Conservation (phyloP, 2,797 vertebrate genomes). For the Eospalax fontanierii region DNA sequence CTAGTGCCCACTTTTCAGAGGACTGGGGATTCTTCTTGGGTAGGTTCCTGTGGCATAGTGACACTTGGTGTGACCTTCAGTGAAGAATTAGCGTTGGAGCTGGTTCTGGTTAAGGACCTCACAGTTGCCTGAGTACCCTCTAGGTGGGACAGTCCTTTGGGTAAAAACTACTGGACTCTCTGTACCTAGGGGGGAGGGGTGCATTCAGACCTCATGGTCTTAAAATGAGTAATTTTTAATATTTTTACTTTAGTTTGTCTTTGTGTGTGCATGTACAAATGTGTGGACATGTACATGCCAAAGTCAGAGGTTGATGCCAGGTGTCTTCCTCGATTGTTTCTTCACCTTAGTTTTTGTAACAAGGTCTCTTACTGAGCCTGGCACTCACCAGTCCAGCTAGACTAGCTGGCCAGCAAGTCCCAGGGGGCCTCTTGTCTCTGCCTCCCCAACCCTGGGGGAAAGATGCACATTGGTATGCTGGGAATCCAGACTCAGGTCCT, state of each 20-base stretch:
- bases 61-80: not conserved
- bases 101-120: not conserved
- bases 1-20: not conserved
- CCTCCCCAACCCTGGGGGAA: not conserved
- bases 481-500: not conserved
- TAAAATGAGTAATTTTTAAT: not conserved
- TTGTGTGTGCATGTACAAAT: not conserved
- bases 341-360: not conserved
- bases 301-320: not conserved
- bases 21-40: not conserved
- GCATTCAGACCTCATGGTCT: not conserved
- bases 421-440: not conserved
- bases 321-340: not conserved
- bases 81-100: not conserved
- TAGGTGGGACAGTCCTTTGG: not conserved
- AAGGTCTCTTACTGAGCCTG: not conserved
- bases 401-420: not conserved
- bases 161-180: not conserved
- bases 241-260: not conserved
- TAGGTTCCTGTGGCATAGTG: not conserved
- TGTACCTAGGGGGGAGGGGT: not conserved
- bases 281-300: too few species aligned
- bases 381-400: not conserved
- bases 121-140: not conserved
- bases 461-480: too few species aligned